Evolutionary conservation across 2,888 invertebrate species (phyloP).

Genomic region (Volucella zonaria): DNA sequence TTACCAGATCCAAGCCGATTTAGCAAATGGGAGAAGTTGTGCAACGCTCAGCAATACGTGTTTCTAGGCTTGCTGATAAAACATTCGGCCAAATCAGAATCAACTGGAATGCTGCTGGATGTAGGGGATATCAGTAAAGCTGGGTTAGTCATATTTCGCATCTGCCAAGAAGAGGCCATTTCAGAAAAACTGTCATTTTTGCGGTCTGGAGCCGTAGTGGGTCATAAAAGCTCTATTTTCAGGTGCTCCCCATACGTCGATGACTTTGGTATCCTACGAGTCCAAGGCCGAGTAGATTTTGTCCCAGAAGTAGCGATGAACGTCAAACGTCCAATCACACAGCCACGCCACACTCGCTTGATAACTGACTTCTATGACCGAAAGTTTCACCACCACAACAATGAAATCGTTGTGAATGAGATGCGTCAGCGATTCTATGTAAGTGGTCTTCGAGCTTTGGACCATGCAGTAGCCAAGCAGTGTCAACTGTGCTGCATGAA

Average conservation of each 20-base stretch:
- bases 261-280: not conserved
- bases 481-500: conserved; percentile 5
- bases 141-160: not conserved
- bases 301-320: not conserved
- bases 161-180: not conserved
- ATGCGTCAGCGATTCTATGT: too few species aligned
- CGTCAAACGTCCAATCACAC: too few species aligned
- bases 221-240: conserved; percentile 14
- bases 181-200: not conserved
- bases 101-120: not conserved
- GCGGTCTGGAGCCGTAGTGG: not conserved
- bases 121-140: not conserved
- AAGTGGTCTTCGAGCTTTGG: conserved; percentile 38
- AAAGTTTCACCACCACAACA: conserved; percentile 43
- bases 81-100: not conserved
- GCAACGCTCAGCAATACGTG: too few species aligned
- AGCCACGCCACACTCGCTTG: conserved; percentile 22
- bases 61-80: not conserved
- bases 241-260: conserved; percentile 34
- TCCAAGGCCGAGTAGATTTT: not conserved
- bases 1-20: too few species aligned
- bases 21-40: too few species aligned
- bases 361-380: conserved; percentile 46
- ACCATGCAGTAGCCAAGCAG: not conserved
- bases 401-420: conserved; percentile 19